Base-by-base conservation (phyloP, 2,797 vertebrate genomes). In the Coreius guichenoti region DNA sequence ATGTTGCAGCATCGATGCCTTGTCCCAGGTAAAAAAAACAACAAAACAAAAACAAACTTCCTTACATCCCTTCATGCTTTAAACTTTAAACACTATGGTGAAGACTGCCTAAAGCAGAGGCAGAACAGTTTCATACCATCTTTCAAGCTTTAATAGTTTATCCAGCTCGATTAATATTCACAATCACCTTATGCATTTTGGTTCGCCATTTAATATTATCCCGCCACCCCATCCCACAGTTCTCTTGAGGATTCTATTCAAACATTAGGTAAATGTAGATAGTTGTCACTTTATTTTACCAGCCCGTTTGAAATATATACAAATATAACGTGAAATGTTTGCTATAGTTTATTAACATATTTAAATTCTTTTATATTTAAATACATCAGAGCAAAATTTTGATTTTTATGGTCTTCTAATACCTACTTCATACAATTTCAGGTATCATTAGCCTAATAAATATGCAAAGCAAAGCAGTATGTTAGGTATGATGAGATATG, bases 1-100 rank as follows among this genome's bases (percentile, higher is more conserved):
- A 98, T 89, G 92, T 96, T 21, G 82, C 88, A n/a, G 86, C 92
- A 81, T 94, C 95, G 17, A 85, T 93, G 83, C 98, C 98, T 29
- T 99, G 98, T 91, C 83, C 89, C 36, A 88, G 89, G 89, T 89
- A 86, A 12, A 5, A 36, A 3, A 36, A 3, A 47, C 4, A n/a
- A 83, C 1, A 51, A 76, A 63, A 17, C 14, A 39, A 39, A 39
- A 39, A 39, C 36, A 39, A 39, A 39, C 3, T 39, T 61, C 23
- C 14, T 61, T 43, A 7, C 36, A 61, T 26, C 23, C 13, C 4
- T 39, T 8, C 21, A 76, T 58, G 3, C 51, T 77, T 77, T 58
- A 58, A 76, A 76, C 21, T 1, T 3, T 75, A 75, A 76, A 76
- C 31, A n/a, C 7, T 56, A 8, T 36, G 31, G 74, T 56, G 7